These are phyloP conservation scores for Nemurella pictetii DNA, from an alignment of 2,888 invertebrate species.

Conservation along the genomic window DNA sequence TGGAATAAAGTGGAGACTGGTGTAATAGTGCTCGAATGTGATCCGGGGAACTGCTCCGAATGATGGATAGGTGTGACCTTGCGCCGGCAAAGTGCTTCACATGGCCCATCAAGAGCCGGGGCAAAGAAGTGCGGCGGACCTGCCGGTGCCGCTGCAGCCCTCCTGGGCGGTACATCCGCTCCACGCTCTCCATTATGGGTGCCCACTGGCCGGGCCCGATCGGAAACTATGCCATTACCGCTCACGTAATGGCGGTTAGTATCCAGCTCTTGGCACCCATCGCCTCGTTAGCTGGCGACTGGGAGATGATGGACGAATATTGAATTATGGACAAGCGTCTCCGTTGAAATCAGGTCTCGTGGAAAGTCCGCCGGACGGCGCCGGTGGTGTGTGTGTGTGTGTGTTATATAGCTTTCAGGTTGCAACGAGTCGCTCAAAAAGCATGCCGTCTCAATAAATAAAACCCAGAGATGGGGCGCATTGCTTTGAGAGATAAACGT, in stretches of 20 bases:
- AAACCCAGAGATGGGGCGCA: neutral
- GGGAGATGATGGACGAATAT: constrained; percentile 11
- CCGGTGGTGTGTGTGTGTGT: too few relatives aligned
- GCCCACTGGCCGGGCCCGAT: constrained; percentile 5
- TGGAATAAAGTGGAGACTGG: constrained; percentile 33
- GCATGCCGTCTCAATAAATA: neutral
- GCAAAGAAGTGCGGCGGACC: constrained; percentile 11
- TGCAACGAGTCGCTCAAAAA: too few relatives aligned
- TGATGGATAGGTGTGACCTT: constrained; percentile 39
- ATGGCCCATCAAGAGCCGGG: constrained; percentile 17
- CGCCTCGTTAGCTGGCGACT: constrained; percentile 18
- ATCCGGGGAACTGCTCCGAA: constrained; percentile 7
- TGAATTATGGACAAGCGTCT: constrained; percentile 16
- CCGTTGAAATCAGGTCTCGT: neutral
- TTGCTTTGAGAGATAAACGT: neutral
- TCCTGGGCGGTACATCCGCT: constrained; percentile 5
- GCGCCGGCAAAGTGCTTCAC: constrained; percentile 30
- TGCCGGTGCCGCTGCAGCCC: constrained; percentile 3
- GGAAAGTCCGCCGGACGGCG: neutral
- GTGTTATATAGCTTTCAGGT: too few relatives aligned
- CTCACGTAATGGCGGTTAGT: constrained; percentile 20
- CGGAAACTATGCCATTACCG: constrained; percentile 29
- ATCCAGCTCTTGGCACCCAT: constrained; percentile 7
- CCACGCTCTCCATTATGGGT: constrained; percentile 8
- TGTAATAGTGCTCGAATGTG: constrained; percentile 30